phyloP scores from a whole-genome alignment of 1,140 invertebrate genomes.

The Camponotus pennsylvanicus region DNA sequence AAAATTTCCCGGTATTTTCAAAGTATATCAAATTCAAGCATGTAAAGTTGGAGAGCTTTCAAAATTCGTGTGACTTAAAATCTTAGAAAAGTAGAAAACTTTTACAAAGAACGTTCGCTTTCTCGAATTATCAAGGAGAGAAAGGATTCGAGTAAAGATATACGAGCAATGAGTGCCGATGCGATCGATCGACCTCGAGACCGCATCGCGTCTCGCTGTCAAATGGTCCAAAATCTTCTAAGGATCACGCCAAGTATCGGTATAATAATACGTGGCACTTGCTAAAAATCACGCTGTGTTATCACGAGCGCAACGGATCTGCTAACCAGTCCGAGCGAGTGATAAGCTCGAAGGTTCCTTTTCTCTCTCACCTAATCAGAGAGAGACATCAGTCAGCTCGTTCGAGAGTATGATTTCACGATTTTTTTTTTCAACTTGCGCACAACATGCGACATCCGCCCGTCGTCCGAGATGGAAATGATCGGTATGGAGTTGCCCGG shows the following conservation, averaged over 20 bases:
- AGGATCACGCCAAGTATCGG: constrained; percentile 59
- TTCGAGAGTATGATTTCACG: constrained; percentile 29
- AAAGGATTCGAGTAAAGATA: no score
- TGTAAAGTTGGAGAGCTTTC: neutral
- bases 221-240: constrained; percentile 73
- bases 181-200: constrained; percentile 47
- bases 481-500: neutral
- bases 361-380: constrained; percentile 11
- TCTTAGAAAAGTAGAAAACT: constrained; percentile 1
- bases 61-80: neutral
- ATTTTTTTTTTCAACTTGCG: constrained; percentile 2
- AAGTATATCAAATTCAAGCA: neutral
- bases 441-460: neutral
- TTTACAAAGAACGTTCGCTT: neutral
- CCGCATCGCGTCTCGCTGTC: constrained; percentile 48
- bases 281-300: constrained; percentile 64
- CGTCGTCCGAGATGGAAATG: constrained; percentile 50
- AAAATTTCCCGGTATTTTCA: neutral
- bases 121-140: neutral
- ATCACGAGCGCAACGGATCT: constrained; percentile 61
- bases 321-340: constrained; percentile 65
- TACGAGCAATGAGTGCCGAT: constrained; percentile 3
- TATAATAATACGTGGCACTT: constrained; percentile 34
- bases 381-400: constrained; percentile 47
- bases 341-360: constrained; percentile 69